Evolutionary conservation across 2,888 invertebrate genomes (phyloP), one percentile per base, ranked within the genome.

Genomic region (Lymantria dispar): DNA sequence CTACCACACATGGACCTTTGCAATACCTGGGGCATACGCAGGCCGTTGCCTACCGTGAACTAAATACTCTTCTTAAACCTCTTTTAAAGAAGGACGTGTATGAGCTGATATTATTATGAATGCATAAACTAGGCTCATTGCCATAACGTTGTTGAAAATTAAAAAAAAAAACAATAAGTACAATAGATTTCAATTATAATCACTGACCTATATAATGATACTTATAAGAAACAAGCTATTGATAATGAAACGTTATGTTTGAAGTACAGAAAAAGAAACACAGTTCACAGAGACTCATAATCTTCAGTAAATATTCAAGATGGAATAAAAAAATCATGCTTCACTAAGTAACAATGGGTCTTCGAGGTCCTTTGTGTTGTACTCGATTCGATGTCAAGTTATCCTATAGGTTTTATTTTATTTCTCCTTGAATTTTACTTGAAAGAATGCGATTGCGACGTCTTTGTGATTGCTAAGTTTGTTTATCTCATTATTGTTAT

Each of bases 231-330:
- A 22, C 22, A 22, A 22, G 22, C 22, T 22, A 22, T 22, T 22
- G 22, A 54, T 46, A 51, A 56, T 44, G 33, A 49, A 56, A 29
- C 52, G 3, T 22, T 22, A 22, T 45, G 40, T 56, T 60, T 58
- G 43, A 13, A 31, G 8, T 38, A 44, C 8, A 51, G 44, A 51
- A 50, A 50, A 51, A 43, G 43, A 62, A 54, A 50, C 54, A 52
- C 48, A 52, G 41, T 55, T 54, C 51, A 53, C 45, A 52, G 44
- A 62, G 43, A 47, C 50, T 64, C 56, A 64, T 60, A 58, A 64
- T 53, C 55, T 54, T 51, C 45, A 56, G 61, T 62, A 63, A 62
- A 68, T 68, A 65, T 65, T 58, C 55, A 54, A 56, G 55, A 56
- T 50, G 48, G 40, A 49, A 57, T 56, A 57, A 61, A 60, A 60